Evolutionary conservation across 2,797 vertebrate species (phyloP), one percentile per base, ranked within the genome.

Genomic region (Corythornis leucogaster): DNA sequence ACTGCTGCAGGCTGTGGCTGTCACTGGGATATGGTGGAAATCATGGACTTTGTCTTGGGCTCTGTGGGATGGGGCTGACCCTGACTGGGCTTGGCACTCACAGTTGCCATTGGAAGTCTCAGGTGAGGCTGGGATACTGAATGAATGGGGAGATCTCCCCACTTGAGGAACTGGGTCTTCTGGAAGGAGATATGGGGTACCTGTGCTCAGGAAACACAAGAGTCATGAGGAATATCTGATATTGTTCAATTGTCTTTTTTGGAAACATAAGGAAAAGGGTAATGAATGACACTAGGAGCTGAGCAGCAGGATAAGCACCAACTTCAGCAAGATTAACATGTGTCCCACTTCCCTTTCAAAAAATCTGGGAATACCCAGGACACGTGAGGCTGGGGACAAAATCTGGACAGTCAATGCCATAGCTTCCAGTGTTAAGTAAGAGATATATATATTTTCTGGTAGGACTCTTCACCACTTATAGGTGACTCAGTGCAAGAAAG

Each of bases 401-500:
- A 85, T 66, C 68, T 38, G 31, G 62, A 38, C 58, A 42, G 46
- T 15, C 0, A 0, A 31, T 59, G 26, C 68, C 51, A 59, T 7
- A 61, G 24, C n/a, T 85, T 82, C 58, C 51, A 66, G 15, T 2
- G 8, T 64, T n/a, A 45, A 78, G 25, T 9, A 62, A 51, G 87
- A 90, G 43, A 19, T 7, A 48, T 15, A 17, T 21, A 3, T 4
- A 5, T 73, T 85, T 84, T 87, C 26, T 54, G 22, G 57, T 94
- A 21, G 38, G 58, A 78, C 33, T 80, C 75, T 74, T 79, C 59
- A 62, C 20, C 1, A 2, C 57, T 82, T 70, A 20, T 35, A 76
- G 22, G 57, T 93, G 91, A 96, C 64, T 92, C 78, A 45, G 75
- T 93, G 93, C 94, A 92, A 96, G 82, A 80, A 90, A 85, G 40